phyloP scores from a whole-genome alignment of 2,113 vertebrate species.

The Enhydra lutris region DNA sequence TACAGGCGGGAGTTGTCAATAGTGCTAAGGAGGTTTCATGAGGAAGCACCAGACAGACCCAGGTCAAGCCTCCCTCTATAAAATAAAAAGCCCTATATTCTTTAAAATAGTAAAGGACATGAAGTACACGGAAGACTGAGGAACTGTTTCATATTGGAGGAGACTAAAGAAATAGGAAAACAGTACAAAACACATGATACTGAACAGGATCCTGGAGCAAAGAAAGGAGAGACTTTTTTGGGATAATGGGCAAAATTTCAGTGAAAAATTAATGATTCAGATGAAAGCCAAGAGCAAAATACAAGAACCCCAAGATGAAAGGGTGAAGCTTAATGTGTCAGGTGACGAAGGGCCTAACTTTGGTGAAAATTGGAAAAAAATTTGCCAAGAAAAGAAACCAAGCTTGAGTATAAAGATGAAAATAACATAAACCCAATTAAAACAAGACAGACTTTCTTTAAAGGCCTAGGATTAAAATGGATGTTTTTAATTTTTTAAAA shows the following conservation, averaged over 20 bases:
- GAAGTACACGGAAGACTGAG: neutral
- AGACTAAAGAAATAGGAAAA: neutral
- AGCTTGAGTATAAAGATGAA: constrained; percentile 70
- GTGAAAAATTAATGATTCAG: constrained; percentile 87
- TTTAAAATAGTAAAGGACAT: neutral
- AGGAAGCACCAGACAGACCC: neutral
- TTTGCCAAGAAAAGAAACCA: constrained; percentile 88
- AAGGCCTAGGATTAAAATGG: neutral
- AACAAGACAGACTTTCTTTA: constrained; percentile 80
- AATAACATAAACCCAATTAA: constrained; percentile 71
- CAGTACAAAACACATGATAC: neutral
- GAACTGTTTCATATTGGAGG: neutral
- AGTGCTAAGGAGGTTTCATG: neutral
- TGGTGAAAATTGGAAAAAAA: constrained; percentile 89
- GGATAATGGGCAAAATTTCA: neutral
- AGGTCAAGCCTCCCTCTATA: neutral
- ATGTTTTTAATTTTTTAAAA: neutral
- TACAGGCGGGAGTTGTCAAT: neutral
- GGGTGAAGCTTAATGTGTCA: constrained; percentile 87
- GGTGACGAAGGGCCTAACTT: constrained; percentile 91
- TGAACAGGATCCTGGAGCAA: neutral
- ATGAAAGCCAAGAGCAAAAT: constrained; percentile 82
- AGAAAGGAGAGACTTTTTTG: neutral
- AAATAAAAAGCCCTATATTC: neutral
- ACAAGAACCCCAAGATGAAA: constrained; percentile 76